These are phyloP conservation scores for Cataglyphis altisquamis DNA, from an alignment of 2,888 invertebrate genomes.

Conservation along the genomic window DNA sequence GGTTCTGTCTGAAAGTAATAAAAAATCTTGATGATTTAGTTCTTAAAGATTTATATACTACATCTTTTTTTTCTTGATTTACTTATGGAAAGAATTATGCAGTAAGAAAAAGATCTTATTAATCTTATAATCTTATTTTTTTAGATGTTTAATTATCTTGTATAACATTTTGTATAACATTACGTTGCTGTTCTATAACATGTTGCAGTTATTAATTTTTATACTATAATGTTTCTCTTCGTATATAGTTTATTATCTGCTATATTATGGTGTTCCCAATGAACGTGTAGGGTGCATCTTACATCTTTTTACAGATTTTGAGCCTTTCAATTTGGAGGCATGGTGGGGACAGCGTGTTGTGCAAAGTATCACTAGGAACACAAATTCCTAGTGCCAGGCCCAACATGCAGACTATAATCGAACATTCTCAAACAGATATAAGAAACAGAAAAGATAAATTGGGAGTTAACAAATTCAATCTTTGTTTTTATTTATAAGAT, in stretches of 20 bases:
- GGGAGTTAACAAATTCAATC: constrained; percentile 51
- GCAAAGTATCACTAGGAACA: constrained; percentile 88
- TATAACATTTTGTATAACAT: not conserved
- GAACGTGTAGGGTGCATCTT: not conserved
- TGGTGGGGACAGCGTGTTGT: constrained; percentile 92
- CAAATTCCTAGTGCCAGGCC: constrained; percentile 85
- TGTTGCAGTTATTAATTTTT: not conserved
- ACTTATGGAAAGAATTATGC: not conserved
- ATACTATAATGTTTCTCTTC: not conserved
- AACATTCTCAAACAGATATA: constrained; percentile 83
- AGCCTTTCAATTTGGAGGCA: constrained; percentile 92
- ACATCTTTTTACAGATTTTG: constrained; percentile 88
- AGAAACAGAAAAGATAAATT: constrained; percentile 83
- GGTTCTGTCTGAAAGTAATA: constrained; percentile 8
- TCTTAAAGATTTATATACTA: not conserved
- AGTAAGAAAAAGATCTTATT: too few relatives aligned
- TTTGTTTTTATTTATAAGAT: constrained; percentile 59
- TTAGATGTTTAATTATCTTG: not conserved
- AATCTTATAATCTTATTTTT: not conserved
- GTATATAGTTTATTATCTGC: not conserved
- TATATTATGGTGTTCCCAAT: not conserved
- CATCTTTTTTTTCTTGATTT: not conserved
- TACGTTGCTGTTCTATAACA: too few relatives aligned
- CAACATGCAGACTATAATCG: constrained; percentile 80
- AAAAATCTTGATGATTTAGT: not conserved